Conservation (phyloP, 2,113 vertebrate species). For the Siniperca chuatsi region DNA sequence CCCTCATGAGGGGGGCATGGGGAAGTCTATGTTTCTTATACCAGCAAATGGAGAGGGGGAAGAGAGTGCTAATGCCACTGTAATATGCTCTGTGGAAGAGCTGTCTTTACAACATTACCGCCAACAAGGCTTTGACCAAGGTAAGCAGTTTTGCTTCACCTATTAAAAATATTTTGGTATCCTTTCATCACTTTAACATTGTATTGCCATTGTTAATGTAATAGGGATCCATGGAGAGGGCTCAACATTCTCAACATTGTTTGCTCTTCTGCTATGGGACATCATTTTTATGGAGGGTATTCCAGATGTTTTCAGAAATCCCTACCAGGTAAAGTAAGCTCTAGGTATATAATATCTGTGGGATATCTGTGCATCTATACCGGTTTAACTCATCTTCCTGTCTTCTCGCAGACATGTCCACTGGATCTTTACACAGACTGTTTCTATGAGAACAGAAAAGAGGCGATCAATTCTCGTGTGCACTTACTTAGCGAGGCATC, state of each 20-base stretch:
- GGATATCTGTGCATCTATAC: background rate
- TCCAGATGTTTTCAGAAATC: conserved; percentile 92
- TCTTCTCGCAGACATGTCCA: conserved; percentile 84
- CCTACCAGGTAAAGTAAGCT: conserved; percentile 88
- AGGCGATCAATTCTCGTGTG: conserved; percentile 85
- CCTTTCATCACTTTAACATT: background rate
- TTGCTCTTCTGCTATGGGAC: conserved; percentile 94
- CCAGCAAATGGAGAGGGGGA: conserved; percentile 71
- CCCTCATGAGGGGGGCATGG: conserved; percentile 90
- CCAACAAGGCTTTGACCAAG: conserved; percentile 91
- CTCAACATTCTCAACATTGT: conserved; percentile 92
- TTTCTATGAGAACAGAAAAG: conserved; percentile 90
- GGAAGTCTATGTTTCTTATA: conserved; percentile 92
- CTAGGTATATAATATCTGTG: background rate
- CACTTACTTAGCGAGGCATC: conserved; percentile 84
- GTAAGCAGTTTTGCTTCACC: conserved; percentile 70
- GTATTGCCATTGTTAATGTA: background rate
- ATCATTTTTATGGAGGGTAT: conserved; percentile 91
- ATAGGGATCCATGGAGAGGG: conserved; percentile 98
- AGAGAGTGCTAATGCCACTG: conserved; percentile 65
- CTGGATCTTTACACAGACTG: conserved; percentile 94
- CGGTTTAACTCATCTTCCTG: background rate
- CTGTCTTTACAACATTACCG: conserved; percentile 90
- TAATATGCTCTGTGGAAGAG: conserved; percentile 96
- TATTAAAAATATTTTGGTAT: background rate